Conservation (phyloP, 2,113 vertebrate genomes). For the Ivindomyrus marchei region DNA sequence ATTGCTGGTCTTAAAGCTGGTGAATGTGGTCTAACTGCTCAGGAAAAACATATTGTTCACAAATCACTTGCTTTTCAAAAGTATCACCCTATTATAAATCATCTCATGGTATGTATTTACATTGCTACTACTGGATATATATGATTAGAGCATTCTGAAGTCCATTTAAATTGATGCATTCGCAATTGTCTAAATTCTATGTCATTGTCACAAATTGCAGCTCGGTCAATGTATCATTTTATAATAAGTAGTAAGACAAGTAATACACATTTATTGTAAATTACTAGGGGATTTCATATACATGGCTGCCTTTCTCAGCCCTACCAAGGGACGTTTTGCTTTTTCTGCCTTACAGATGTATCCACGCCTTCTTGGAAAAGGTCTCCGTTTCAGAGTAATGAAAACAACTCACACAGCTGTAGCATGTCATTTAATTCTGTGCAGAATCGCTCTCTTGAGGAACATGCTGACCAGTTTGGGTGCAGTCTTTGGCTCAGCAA, state of each 20-base stretch:
- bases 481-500: background rate
- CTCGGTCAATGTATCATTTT: background rate
- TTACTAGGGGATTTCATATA: background rate
- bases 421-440: background rate
- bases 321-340: background rate
- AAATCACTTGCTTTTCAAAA: background rate
- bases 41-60: background rate
- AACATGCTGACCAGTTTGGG: background rate
- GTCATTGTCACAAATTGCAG: background rate
- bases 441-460: background rate
- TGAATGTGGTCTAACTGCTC: background rate
- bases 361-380: background rate
- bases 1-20: background rate
- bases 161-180: background rate
- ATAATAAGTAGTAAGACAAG: background rate
- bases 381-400: background rate
- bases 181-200: background rate
- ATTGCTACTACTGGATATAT: background rate
- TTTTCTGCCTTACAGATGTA: background rate
- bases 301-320: background rate
- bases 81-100: background rate
- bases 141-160: background rate
- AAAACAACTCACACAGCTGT: background rate
- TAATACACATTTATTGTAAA: background rate
- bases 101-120: background rate